Evolutionary conservation across 2,113 vertebrate species (phyloP), one percentile per base, ranked within the genome.

Genomic region (Puma concolor): DNA sequence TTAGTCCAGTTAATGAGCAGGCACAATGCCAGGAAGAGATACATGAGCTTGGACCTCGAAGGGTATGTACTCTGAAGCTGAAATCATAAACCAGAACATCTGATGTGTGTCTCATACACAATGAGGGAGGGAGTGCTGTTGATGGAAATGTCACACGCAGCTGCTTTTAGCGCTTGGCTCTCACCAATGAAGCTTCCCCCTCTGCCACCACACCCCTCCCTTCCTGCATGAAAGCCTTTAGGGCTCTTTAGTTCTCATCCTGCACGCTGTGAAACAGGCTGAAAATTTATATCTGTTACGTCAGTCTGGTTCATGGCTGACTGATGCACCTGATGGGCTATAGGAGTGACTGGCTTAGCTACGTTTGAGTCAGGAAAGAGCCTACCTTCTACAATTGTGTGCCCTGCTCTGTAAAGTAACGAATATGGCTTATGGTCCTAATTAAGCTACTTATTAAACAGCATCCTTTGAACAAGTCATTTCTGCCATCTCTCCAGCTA

Each of bases 21-120:
- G 77, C 64, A 63, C 25, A 74, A n/a, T 3, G 44, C 90, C 86
- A 79, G 64, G 52, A 80, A 97, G 79, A 96, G 87, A 89, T 52
- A 90, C 17, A 48, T 90, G 96, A 94, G 82, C 96, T 76, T 93
- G 69, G 82, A 66, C 84, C 84, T 97, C 86, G 69, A 52, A 93
- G 93, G 38, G 89, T 94, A 69, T 86, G 91, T 84, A 76, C 87
- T 87, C 96, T 88, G 92, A 87, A 60, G 57, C 77, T 96, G 97
- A 98, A 97, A 97, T 95, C 95, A 97, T 94, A 98, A 96, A 95
- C 95, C 92, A 92, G 97, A 86, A 86, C 90, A 94, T 98, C 95
- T 95, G 94, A 98, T 79, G 57, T 95, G 44, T 94, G 60, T 96
- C 95, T 97, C 95, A 44, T 85, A 81, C 95, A 97, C 92, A 94